Percentiles rank a stretch among this genome's conserved stretches.
Conservation (phyloP, 1,140 invertebrate genomes). For the Musca domestica region DNA sequence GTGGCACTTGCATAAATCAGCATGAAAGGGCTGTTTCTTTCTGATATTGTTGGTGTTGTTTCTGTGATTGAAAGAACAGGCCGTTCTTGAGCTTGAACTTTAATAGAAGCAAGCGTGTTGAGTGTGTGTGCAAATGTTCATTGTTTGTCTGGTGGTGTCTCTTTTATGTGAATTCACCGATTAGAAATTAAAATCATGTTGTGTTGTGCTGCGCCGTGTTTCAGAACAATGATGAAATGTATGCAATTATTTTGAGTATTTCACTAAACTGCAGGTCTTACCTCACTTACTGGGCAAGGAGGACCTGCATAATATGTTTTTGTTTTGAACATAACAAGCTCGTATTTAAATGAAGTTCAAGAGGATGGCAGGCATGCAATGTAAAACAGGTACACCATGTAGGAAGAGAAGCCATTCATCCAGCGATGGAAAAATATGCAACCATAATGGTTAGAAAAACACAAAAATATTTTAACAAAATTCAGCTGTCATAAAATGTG, state of each 20-base stretch:
- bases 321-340: constrained; percentile 5
- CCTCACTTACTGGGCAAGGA: too few relatives aligned
- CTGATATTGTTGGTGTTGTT: not conserved
- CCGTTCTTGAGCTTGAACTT: constrained; percentile 9
- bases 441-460: not conserved
- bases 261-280: not conserved
- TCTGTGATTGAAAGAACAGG: too few relatives aligned
- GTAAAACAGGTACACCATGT: not conserved
- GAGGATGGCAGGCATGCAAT: not conserved
- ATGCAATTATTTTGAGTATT: constrained; percentile 15
- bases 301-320: too few relatives aligned
- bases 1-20: constrained; percentile 4
- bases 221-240: constrained; percentile 14
- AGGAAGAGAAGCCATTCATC: not conserved
- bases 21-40: constrained; percentile 5
- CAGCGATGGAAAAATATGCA: not conserved
- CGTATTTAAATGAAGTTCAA: constrained; percentile 4
- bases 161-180: not conserved
- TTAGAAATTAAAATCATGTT: constrained; percentile 23
- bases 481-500: not conserved
- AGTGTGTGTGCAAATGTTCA: too few relatives aligned
- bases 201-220: not conserved
- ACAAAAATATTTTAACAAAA: not conserved
- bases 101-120: constrained; percentile 7
- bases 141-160: too few relatives aligned